These are phyloP conservation scores for Orestias chungarensis DNA, from an alignment of 2,797 vertebrate species.

Conservation along the genomic window DNA sequence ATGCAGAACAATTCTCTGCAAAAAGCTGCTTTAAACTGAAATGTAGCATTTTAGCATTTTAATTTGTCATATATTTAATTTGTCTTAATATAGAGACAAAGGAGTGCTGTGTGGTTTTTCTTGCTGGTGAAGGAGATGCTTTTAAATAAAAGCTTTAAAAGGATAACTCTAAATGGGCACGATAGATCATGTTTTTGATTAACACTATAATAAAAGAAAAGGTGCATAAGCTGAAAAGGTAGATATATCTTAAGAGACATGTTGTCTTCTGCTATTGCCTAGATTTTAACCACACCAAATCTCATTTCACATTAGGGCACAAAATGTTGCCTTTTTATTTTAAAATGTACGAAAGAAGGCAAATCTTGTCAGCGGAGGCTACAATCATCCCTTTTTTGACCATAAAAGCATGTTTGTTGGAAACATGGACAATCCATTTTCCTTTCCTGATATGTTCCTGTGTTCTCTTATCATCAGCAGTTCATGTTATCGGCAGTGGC, in stretches of 20 bases:
- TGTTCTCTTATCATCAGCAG: slow-evolving; percentile 54
- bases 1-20: neutral
- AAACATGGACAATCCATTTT: slow-evolving; percentile 25
- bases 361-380: slow-evolving; percentile 31
- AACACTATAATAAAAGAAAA: neutral
- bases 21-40: no score
- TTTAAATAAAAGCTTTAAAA: slow-evolving; percentile 8
- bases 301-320: slow-evolving; percentile 2
- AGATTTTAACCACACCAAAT: neutral
- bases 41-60: no score
- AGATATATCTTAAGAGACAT: neutral
- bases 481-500: slow-evolving; percentile 25
- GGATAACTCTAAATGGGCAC: slow-evolving; percentile 2
- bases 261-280: slow-evolving; percentile 10
- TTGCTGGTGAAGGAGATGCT: neutral
- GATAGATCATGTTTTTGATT: slow-evolving; percentile 18
- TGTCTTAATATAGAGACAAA: no score
- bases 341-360: slow-evolving; percentile 31
- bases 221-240: neutral
- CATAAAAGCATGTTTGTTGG: slow-evolving; percentile 35
- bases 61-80: no score
- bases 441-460: slow-evolving; percentile 29
- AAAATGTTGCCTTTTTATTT: slow-evolving; percentile 14
- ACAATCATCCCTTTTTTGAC: slow-evolving; percentile 4
- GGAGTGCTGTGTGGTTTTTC: neutral